Conservation (phyloP, 64 coral and sea anemone species). For the Montipora efflorescens region DNA sequence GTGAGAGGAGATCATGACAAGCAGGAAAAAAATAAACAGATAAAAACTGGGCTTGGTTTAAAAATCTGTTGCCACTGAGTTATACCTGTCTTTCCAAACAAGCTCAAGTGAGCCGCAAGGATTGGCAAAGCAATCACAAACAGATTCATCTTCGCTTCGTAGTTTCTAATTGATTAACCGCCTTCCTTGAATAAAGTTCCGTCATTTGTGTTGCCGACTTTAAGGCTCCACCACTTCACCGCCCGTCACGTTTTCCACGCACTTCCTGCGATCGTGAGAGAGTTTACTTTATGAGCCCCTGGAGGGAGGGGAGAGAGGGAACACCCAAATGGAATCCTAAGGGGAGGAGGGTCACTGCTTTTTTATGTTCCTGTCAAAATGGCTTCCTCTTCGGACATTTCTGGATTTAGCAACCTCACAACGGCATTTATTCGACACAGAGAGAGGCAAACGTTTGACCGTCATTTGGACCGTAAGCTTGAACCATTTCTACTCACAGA, state of each 20-base stretch:
- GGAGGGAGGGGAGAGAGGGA: background rate
- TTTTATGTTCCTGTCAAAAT: slow-evolving; percentile 34
- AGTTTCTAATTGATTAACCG: background rate
- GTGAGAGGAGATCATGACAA: background rate
- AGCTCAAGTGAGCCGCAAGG: background rate
- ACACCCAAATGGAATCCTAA: too few species aligned
- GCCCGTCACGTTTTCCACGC: slow-evolving; percentile 2
- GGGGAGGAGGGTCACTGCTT: background rate
- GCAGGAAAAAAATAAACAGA: slow-evolving; percentile 34
- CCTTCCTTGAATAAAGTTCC: background rate
- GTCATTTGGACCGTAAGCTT: slow-evolving; percentile 66
- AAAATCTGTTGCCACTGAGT: background rate
- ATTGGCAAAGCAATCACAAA: background rate
- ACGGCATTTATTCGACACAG: slow-evolving; percentile 77
- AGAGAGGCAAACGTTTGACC: slow-evolving; percentile 40
- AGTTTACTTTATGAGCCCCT: background rate
- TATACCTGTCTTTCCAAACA: slow-evolving; percentile 12
- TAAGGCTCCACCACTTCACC: background rate
- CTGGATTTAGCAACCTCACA: slow-evolving; percentile 52
- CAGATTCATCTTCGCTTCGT: background rate
- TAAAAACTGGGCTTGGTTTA: background rate
- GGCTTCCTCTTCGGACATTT: slow-evolving; percentile 44
- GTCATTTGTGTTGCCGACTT: background rate
- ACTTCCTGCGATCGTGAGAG: slow-evolving; percentile 8
- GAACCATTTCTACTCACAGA: background rate